Evolutionary conservation across 2,888 invertebrate genomes (phyloP).

Genomic region (Operophtera brumata): DNA sequence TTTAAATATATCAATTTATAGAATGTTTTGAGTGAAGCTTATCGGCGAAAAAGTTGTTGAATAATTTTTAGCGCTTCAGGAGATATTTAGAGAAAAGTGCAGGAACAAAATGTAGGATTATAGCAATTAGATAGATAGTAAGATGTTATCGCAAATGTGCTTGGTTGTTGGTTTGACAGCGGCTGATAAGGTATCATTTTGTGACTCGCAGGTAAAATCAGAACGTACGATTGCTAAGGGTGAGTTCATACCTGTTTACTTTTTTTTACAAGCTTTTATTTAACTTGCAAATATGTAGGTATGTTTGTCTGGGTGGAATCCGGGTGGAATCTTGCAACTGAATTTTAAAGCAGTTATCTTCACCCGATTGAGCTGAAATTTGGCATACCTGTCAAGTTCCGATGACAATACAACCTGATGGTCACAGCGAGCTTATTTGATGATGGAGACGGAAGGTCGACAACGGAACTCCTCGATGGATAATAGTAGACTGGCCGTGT

Average conservation of each 20-base stretch:
- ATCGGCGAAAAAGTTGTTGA: conserved; percentile 31
- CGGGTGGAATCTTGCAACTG: too few species aligned
- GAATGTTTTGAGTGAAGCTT: conserved; percentile 38
- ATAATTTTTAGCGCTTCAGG: conserved; percentile 16
- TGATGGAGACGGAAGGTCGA: too few species aligned
- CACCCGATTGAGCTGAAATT: too few species aligned
- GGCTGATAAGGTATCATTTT: conserved; percentile 36
- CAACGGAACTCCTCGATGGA: too few species aligned
- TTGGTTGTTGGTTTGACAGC: conserved; percentile 23
- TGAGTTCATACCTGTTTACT: neutral
- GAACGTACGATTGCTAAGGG: conserved; percentile 18
- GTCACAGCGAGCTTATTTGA: too few species aligned
- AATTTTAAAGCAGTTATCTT: too few species aligned
- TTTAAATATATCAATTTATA: conserved; percentile 4
- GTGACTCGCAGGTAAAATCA: conserved; percentile 17
- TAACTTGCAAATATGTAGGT: too few species aligned
- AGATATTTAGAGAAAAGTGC: conserved; percentile 37
- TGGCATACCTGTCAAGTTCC: too few species aligned
- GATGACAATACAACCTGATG: too few species aligned
- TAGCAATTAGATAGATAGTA: conserved; percentile 35
- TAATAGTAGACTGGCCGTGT: too few species aligned
- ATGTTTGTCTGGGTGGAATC: too few species aligned
- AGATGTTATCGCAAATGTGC: conserved; percentile 14
- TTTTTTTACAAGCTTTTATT: too few species aligned
- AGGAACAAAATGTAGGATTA: conserved; percentile 61